Percentiles rank a stretch among this genome's conserved stretches.
These are phyloP conservation scores for Chymomyza fuscimana DNA, from an alignment of 2,888 invertebrate genomes.

Conservation along the genomic window DNA sequence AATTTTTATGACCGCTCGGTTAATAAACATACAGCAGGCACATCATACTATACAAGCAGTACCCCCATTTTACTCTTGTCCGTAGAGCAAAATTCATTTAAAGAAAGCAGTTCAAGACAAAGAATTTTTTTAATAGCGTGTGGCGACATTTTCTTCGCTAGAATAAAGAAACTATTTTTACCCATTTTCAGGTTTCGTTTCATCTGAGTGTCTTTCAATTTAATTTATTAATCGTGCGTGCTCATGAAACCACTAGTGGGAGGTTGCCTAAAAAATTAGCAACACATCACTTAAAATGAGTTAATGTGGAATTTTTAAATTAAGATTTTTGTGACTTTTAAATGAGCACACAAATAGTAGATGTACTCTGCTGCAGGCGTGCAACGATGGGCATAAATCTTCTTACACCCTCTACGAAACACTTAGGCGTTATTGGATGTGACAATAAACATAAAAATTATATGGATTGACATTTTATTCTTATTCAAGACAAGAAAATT, in stretches of 20 bases:
- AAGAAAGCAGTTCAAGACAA: conserved; percentile 29
- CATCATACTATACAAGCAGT: conserved; percentile 10
- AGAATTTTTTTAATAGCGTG: conserved; percentile 70
- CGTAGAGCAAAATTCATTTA: conserved; percentile 61
- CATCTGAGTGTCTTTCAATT: conserved; percentile 68
- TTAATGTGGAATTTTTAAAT: conserved; percentile 58
- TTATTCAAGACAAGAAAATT: no score
- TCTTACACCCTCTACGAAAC: no score
- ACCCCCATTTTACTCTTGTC: conserved; percentile 6
- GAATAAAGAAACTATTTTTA: conserved; percentile 58
- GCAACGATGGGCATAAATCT: no score
- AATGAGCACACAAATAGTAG: conserved; percentile 45
- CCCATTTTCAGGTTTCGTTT: conserved; percentile 47
- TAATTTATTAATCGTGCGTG: conserved; percentile 76
- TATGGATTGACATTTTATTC: no score
- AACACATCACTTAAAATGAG: conserved; percentile 15
- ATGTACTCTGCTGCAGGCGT: no score
- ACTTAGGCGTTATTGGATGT: no score
- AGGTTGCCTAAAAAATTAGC: conserved; percentile 28
- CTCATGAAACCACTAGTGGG: conserved; percentile 59
- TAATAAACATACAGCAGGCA: conserved; percentile 61
- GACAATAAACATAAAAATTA: no score
- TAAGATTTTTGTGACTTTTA: conserved; percentile 58
- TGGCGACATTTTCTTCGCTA: conserved; percentile 67
- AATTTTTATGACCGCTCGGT: conserved; percentile 70